Percentiles rank a stretch among this genome's conserved stretches.
These are phyloP conservation scores for Fopius arisanus DNA, from an alignment of 1,140 invertebrate species.

Conservation along the genomic window DNA sequence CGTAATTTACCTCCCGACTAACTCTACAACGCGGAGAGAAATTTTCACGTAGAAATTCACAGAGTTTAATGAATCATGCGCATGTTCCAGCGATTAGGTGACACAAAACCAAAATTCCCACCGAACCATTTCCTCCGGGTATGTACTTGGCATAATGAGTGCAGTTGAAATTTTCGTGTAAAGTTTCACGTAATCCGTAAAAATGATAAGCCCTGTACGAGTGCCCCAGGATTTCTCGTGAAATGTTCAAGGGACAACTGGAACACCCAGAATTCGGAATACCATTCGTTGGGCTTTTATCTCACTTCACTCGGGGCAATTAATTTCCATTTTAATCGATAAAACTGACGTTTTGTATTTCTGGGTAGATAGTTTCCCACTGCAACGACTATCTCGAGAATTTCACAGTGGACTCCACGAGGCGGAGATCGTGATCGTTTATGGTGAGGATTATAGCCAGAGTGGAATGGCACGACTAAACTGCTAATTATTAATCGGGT, in stretches of 20 bases:
- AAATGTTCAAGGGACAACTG: background rate
- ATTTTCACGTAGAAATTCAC: background rate
- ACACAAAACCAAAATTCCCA: background rate
- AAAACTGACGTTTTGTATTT: conserved; percentile 41
- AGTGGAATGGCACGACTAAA: conserved; percentile 35
- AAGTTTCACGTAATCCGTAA: background rate
- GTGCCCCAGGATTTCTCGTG: background rate
- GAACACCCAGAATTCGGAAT: conserved; percentile 9
- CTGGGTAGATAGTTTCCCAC: conserved; percentile 21
- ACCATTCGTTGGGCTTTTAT: background rate
- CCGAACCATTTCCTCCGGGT: background rate
- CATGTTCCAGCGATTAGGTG: background rate
- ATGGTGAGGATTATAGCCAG: conserved; percentile 27
- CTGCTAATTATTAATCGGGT: background rate
- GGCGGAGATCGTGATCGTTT: conserved; percentile 23
- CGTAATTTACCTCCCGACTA: background rate
- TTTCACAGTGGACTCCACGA: conserved; percentile 37
- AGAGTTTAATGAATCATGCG: too few species aligned
- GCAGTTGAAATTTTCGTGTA: background rate
- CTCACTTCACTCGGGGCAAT: conserved; percentile 31
- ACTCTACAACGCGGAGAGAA: background rate
- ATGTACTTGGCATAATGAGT: background rate
- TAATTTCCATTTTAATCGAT: conserved; percentile 41
- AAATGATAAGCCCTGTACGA: background rate
- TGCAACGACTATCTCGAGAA: conserved; percentile 6